Conservation (phyloP, 2,113 vertebrate species). For the Microtus montanus region DNA sequence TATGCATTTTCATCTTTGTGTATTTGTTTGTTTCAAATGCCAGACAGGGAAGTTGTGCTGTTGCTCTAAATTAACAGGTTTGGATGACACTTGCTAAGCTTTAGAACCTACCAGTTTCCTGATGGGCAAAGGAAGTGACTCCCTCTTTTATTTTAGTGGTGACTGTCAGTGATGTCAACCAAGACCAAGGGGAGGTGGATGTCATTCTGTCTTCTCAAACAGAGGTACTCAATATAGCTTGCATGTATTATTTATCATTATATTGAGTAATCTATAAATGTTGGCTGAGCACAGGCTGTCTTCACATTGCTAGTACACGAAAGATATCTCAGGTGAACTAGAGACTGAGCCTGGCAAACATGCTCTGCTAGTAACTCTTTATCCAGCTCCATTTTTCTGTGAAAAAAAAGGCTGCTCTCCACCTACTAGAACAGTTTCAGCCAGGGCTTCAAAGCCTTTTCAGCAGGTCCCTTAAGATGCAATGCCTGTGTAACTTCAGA, state of each 20-base stretch:
- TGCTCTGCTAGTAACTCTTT: not conserved
- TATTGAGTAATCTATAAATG: constrained; percentile 9
- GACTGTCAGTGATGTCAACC: not conserved
- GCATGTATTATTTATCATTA: not conserved
- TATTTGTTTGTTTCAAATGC: constrained; percentile 17
- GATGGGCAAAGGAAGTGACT: not conserved
- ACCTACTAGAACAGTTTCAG: not conserved
- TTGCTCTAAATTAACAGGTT: not conserved
- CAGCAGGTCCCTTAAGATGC: not conserved
- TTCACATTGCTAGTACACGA: not conserved
- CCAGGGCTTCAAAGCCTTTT: not conserved
- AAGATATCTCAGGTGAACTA: not conserved
- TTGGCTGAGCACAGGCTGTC: not conserved
- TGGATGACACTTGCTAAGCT: not conserved
- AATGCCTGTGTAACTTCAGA: not conserved
- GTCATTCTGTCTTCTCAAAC: not conserved
- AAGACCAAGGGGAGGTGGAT: not conserved
- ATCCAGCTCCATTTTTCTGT: not conserved
- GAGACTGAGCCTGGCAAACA: not conserved
- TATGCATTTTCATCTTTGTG: not conserved
- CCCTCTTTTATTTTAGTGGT: not conserved
- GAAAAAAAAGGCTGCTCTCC: not conserved
- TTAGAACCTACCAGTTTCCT: not conserved
- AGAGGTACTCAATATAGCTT: not conserved
- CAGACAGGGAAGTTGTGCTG: not conserved